Base-by-base conservation (phyloP, 2,888 invertebrate species). In the Caenorhabditis sp. region DNA sequence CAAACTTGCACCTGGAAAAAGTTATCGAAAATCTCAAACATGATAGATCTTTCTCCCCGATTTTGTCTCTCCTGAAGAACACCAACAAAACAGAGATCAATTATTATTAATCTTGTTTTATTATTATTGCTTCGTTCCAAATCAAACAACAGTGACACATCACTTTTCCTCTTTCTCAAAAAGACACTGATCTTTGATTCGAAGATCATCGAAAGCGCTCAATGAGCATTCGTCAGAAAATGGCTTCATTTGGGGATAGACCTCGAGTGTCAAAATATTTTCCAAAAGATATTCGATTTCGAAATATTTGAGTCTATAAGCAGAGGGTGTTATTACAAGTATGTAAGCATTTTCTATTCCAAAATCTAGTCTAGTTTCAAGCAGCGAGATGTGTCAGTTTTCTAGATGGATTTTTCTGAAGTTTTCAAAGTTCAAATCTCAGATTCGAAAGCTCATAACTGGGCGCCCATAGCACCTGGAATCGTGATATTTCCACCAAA, bases 41-140 rank as follows among this genome's bases (percentile, higher is more conserved):
- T n/a, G 26, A 54, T 38, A 19, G 7, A 51, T 54, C 14, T 22
- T 8, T 2, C 24, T 2, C 24, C 8, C 26, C 26, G 1, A 54
- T 22, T 19, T 22, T 51, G 8, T 22, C 22, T 47, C 0, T 47
- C 47, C 22, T n/a, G n/a, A n/a, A n/a, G 5, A 1, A 26, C 54
- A 47, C 35, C 64, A 74, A n/a, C 41, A 28, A 74, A 63, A 56
- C 64, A 74, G 56, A 63, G 54, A 56, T 54, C 64, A 64, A 59
- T 63, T 49, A 47, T 47, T 38, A 7, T n/a, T n/a, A n/a, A n/a
- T 31, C 31, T 31, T 38, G 12, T 38, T 5, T 38, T 10, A 19
- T 47, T 44, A 14, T 44, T 14, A 10, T 44, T 14, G 1, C 44
- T 44, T 16, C 8, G 38, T 31, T 7, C n/a, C 47, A 12, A 19